A percentile compares a stretch with the other conserved stretches of the same genome.
These are phyloP conservation scores for Phoebastria nigripes DNA, from an alignment of 2,797 vertebrate species.

Conservation along the genomic window DNA sequence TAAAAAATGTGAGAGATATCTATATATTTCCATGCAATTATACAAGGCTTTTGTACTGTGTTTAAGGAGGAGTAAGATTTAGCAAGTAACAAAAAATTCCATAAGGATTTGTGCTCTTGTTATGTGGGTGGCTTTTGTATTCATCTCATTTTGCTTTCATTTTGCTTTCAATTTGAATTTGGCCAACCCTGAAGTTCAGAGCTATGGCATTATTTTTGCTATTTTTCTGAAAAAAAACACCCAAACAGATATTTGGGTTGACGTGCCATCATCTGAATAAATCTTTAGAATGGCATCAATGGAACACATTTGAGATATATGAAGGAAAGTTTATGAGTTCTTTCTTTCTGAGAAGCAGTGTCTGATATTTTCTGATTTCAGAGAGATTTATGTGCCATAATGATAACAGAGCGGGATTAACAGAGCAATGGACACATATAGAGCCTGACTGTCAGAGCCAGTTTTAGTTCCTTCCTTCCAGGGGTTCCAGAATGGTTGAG, in stretches of 20 bases:
- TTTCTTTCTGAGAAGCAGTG: background rate
- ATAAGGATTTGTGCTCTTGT: background rate
- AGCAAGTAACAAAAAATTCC: background rate
- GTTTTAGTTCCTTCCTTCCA: background rate
- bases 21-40: background rate
- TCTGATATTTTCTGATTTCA: background rate
- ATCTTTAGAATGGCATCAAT: background rate
- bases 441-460: background rate
- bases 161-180: background rate
- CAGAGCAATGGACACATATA: background rate
- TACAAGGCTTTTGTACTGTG: background rate
- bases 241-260: background rate
- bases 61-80: background rate
- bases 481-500: background rate
- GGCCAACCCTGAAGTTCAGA: background rate
- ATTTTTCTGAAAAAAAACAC: background rate
- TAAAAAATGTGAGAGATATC: background rate
- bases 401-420: background rate
- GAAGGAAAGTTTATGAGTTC: background rate
- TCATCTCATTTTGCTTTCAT: background rate
- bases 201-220: background rate
- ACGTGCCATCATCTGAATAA: background rate
- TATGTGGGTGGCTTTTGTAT: background rate
- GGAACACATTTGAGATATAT: background rate
- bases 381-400: background rate